These are phyloP conservation scores for Buteo buteo DNA, from an alignment of 2,113 vertebrate genomes.

Conservation along the genomic window DNA sequence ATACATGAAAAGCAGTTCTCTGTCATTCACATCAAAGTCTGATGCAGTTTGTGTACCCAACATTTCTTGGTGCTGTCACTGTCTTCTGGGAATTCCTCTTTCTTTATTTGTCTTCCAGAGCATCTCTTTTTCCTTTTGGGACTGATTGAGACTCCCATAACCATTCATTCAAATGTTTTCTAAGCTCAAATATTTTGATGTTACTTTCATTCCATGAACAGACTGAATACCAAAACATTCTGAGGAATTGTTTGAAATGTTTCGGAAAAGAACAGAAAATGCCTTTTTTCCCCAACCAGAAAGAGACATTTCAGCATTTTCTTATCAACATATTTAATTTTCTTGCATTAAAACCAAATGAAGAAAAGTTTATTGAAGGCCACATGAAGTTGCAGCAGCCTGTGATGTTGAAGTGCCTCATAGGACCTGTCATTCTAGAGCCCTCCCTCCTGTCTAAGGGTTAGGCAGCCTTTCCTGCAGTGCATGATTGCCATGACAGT, in stretches of 20 bases:
- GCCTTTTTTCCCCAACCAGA: neutral
- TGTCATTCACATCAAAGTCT: neutral
- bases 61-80: neutral
- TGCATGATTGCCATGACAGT: neutral
- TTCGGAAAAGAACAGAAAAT: neutral
- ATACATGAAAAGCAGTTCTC: neutral
- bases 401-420: neutral
- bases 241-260: neutral
- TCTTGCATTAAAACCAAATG: neutral
- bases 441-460: neutral
- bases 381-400: neutral
- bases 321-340: neutral
- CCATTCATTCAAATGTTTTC: neutral
- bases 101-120: neutral
- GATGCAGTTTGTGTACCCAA: neutral
- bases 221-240: neutral
- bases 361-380: neutral
- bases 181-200: neutral
- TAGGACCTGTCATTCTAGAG: neutral
- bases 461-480: neutral
- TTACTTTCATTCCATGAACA: neutral
- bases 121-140: neutral
- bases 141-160: rapidly evolving
- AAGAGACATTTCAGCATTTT: neutral
- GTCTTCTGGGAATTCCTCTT: neutral